Percentiles rank a stretch among this genome's conserved stretches.
Conservation (phyloP, 2,797 vertebrate species). For the Onychomys torridus region DNA sequence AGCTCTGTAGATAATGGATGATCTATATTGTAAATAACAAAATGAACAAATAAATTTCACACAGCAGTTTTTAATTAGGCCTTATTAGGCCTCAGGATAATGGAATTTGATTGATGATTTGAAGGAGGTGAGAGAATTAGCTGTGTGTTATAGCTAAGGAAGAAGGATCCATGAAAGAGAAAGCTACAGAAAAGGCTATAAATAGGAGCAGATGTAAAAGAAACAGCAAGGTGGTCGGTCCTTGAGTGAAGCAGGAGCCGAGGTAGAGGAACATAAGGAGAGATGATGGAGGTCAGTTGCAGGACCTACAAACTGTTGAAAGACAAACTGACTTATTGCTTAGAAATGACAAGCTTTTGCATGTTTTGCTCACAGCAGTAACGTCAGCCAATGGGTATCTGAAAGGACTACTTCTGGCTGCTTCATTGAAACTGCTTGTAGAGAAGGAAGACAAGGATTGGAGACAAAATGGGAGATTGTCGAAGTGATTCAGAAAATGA, state of each 20-base stretch:
- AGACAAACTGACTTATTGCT: not conserved
- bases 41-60: not conserved
- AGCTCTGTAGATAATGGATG: not conserved
- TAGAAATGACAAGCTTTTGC: not conserved
- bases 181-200: not conserved
- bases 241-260: not conserved
- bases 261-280: not conserved
- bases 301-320: not conserved
- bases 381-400: not conserved
- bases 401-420: constrained; percentile 39
- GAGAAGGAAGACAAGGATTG: not conserved
- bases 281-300: not conserved
- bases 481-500: not conserved
- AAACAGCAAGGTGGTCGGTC: not conserved
- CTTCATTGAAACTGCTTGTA: not conserved
- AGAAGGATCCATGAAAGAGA: not conserved
- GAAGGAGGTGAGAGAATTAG: not conserved
- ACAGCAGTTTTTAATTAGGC: not conserved
- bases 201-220: not conserved
- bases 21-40: constrained; percentile 16
- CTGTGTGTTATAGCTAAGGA: not conserved
- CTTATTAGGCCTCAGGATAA: not conserved
- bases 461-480: not conserved
- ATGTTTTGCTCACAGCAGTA: not conserved
- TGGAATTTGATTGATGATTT: not conserved